A percentile compares a stretch with the other conserved stretches of the same genome.
Evolutionary conservation across 2,888 invertebrate genomes (phyloP).

Genomic region (Chymomyza amoena): DNA sequence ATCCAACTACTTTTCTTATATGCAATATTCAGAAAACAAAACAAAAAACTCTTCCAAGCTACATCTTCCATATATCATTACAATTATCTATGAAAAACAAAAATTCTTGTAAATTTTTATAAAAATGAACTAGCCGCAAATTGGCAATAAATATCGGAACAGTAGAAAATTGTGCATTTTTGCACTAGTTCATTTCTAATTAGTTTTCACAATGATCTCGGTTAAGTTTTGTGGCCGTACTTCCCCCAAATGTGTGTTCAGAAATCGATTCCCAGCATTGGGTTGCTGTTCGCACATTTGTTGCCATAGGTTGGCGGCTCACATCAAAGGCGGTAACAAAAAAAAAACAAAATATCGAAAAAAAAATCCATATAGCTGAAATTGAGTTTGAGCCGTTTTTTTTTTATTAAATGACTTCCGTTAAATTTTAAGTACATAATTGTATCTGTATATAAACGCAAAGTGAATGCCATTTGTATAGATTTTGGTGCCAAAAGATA

Average conservation of each 20-base stretch:
- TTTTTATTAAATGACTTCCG: slow-evolving; percentile 38
- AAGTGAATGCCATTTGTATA: slow-evolving; percentile 62
- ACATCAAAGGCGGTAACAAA: slow-evolving; percentile 31
- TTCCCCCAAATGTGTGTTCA: slow-evolving; percentile 35
- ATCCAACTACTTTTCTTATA: not conserved
- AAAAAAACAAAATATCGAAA: slow-evolving; percentile 33
- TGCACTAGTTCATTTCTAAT: slow-evolving; percentile 64
- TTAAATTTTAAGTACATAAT: slow-evolving; percentile 5
- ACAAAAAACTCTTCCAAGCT: slow-evolving; percentile 19
- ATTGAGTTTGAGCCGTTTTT: slow-evolving; percentile 26
- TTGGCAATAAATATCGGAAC: slow-evolving; percentile 4
- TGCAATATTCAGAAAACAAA: slow-evolving; percentile 2
- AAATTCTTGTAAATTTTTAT: slow-evolving; percentile 72
- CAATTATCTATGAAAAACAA: slow-evolving; percentile 41
- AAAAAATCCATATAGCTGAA: slow-evolving; percentile 48
- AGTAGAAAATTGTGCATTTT: not conserved
- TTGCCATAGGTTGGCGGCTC: slow-evolving; percentile 60
- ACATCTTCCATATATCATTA: not conserved
- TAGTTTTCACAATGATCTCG: slow-evolving; percentile 78
- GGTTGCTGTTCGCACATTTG: slow-evolving; percentile 21
- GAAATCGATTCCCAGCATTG: not conserved
- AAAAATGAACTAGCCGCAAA: slow-evolving; percentile 49
- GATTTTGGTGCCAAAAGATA: slow-evolving; percentile 59
- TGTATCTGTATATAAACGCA: slow-evolving; percentile 40
- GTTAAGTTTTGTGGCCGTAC: slow-evolving; percentile 74